Conservation (phyloP, 2,113 vertebrate genomes). For the Hemiscyllium ocellatum region DNA sequence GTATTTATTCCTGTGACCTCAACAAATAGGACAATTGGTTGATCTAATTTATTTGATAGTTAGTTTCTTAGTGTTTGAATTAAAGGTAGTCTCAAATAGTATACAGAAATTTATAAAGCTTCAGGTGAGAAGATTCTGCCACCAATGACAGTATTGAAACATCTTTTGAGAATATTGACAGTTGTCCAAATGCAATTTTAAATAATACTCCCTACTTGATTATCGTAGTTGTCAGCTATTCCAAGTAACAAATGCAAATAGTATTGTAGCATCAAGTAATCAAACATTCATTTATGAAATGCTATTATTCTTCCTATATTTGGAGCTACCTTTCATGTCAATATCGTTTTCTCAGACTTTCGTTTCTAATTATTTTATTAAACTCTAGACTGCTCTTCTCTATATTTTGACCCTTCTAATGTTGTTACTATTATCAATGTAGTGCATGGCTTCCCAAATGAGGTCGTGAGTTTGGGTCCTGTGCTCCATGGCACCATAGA, state of each 20-base stretch:
- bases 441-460: too few species aligned
- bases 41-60: constrained; percentile 12
- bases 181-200: not conserved
- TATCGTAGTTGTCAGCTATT: not conserved
- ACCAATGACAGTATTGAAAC: not conserved
- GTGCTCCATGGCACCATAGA: too few species aligned
- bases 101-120: not conserved
- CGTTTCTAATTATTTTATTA: not conserved
- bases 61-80: not conserved
- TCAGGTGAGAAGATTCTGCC: not conserved
- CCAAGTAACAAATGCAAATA: not conserved
- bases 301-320: not conserved
- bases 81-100: not conserved
- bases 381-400: not conserved
- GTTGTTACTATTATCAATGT: not conserved
- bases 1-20: not conserved
- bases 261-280: not conserved
- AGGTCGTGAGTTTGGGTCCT: too few species aligned
- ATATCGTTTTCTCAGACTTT: not conserved
- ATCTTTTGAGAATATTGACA: not conserved
- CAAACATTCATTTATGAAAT: not conserved
- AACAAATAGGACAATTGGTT: constrained; percentile 19
- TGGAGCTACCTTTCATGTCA: not conserved
- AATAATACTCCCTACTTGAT: not conserved
- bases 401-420: not conserved